A percentile compares a stretch with the other conserved stretches of the same genome.
phyloP scores from a whole-genome alignment of 2,888 invertebrate genomes.

The Orgyia antiqua region DNA sequence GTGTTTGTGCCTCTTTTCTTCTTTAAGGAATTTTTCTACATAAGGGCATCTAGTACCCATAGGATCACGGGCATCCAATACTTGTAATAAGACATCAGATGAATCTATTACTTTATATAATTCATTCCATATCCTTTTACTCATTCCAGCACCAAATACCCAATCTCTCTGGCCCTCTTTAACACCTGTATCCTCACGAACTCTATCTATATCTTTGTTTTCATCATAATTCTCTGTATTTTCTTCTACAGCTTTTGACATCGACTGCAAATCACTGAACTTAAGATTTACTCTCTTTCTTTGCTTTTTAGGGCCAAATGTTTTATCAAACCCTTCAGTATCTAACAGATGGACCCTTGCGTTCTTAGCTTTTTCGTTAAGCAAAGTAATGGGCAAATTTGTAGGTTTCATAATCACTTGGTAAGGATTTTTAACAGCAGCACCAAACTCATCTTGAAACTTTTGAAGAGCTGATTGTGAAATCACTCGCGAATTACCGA shows the following conservation, averaged over 20 bases:
- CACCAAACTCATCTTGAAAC: slow-evolving; percentile 96
- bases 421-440: slow-evolving; percentile 96
- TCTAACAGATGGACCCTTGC: slow-evolving; percentile 96
- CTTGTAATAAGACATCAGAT: slow-evolving; percentile 97
- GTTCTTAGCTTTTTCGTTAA: slow-evolving; percentile 95
- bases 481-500: slow-evolving; percentile 98
- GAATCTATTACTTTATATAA: slow-evolving; percentile 99
- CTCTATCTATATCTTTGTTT: slow-evolving; percentile 89
- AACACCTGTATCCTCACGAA: slow-evolving; percentile 89
- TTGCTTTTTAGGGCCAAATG: slow-evolving; percentile 96
- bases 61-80: slow-evolving; percentile 98
- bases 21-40: slow-evolving; percentile 93
- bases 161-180: slow-evolving; percentile 92
- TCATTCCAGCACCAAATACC: slow-evolving; percentile 97
- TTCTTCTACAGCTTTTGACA: slow-evolving; percentile 85
- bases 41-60: slow-evolving; percentile 96
- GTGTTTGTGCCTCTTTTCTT: slow-evolving; percentile 98
- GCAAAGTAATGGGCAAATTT: slow-evolving; percentile 93
- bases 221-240: slow-evolving; percentile 87
- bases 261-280: slow-evolving; percentile 86
- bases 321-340: slow-evolving; percentile 94
- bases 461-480: slow-evolving; percentile 93
- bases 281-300: slow-evolving; percentile 92
- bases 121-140: slow-evolving; percentile 99
- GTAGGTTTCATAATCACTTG: slow-evolving; percentile 98